Base-by-base conservation (phyloP, 2,113 vertebrate species). In the Edolisoma coerulescens region DNA sequence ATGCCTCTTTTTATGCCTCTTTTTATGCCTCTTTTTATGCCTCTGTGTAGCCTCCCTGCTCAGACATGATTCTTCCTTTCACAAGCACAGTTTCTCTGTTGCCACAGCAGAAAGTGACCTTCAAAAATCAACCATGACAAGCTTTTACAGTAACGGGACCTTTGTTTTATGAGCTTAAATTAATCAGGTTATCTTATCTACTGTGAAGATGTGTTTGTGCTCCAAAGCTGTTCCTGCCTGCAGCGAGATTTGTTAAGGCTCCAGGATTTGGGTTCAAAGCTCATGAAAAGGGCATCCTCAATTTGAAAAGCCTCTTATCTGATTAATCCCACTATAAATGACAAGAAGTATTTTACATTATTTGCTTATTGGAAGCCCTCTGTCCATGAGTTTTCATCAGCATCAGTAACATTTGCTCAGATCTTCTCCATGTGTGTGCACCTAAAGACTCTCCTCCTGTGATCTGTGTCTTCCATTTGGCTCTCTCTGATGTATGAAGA, bases 91-190 rank as follows among this genome's bases (percentile, higher is more conserved):
- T 11, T 75, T 33, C 79, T 79, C 47, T 83, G 53, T 44, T 91
- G 75, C 65, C 44, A 63, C 10, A 64, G 75, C 14, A 90, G 60
- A 64, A 78, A 67, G 33, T 41, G 57, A 84, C 79, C 56, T 92
- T 95, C 82, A 89, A 85, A 93, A 94, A 93, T 59, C 50, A 91
- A 65, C 68, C 33, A 35, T 39, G 22, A 92, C 56, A 91, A 89
- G 18, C 67, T 74, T 85, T 87, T 74, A 76, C n/a, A 56, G 63
- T 60, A 83, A 53, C 5, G 6, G 26, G 32, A 76, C 32, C n/a
- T 91, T 78, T 84, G n/a, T 57, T 86, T 84, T 49, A 69, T 54
- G 30, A 84, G 28, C n/a, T 95, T 96, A 71, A 75, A 83, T 79
- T 67, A 74, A 89, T 77, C 54, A 56, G 28, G 37, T 91, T 76